These are phyloP conservation scores for Drosophila suboccidentalis DNA, from an alignment of 2,888 invertebrate species.

Conservation along the genomic window DNA sequence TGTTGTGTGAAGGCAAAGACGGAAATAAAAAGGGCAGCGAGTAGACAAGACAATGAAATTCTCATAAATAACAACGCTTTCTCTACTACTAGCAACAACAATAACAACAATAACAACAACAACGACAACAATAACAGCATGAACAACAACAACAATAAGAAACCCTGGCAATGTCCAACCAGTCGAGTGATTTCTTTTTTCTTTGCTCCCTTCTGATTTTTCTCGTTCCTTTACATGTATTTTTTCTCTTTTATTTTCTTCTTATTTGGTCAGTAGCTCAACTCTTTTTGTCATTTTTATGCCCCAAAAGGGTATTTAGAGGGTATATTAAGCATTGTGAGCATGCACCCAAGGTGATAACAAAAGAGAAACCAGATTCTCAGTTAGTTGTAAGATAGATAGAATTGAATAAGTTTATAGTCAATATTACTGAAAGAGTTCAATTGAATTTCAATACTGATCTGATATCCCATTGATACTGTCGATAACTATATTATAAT, in stretches of 20 bases:
- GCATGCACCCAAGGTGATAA: constrained; percentile 19
- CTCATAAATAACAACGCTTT: constrained; percentile 75
- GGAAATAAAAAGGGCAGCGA: constrained; percentile 69
- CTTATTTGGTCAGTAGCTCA: constrained; percentile 70
- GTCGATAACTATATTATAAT: not conserved
- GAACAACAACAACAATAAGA: constrained; percentile 20
- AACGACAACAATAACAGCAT: constrained; percentile 22
- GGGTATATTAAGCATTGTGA: constrained; percentile 56
- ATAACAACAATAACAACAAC: constrained; percentile 14
- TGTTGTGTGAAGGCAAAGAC: constrained; percentile 49
- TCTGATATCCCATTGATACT: not conserved
- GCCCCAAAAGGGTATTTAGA: constrained; percentile 62
- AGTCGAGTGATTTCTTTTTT: constrained; percentile 66
- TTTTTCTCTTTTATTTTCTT: constrained; percentile 2
- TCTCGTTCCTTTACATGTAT: constrained; percentile 8
- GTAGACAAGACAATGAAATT: constrained; percentile 78
- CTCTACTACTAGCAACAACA: constrained; percentile 46
- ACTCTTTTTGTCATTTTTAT: constrained; percentile 74
- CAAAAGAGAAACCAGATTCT: constrained; percentile 7
- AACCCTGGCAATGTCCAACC: constrained; percentile 56
- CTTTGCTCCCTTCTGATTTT: constrained; percentile 13
- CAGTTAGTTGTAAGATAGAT: not conserved
- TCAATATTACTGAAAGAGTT: not conserved
- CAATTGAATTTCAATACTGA: not conserved
- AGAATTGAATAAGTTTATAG: not conserved